These are phyloP conservation scores for Drosophila fulvimacula DNA, from an alignment of 2,888 invertebrate species.

Conservation along the genomic window DNA sequence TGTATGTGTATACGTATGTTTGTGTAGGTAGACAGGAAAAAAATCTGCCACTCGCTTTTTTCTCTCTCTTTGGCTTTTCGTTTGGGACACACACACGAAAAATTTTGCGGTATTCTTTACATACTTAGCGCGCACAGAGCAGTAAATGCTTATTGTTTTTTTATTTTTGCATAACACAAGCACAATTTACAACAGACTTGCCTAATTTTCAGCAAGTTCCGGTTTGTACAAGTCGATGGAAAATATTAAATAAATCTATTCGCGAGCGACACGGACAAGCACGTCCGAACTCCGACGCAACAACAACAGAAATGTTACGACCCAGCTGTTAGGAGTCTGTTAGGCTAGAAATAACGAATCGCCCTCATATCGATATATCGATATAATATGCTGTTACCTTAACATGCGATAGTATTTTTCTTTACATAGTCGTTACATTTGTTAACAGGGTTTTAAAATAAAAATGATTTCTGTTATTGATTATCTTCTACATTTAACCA, in stretches of 20 bases:
- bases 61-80: conserved; percentile 38
- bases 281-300: conserved; percentile 59
- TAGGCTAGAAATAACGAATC: background rate
- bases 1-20: conserved; percentile 59
- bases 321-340: conserved; percentile 30
- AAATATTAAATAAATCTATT: conserved; percentile 60
- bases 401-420: background rate
- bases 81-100: conserved; percentile 19
- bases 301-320: conserved; percentile 59
- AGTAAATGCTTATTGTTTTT: conserved; percentile 37
- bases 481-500: too few relatives aligned
- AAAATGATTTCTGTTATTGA: too few relatives aligned
- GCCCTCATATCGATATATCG: background rate
- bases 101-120: conserved; percentile 48
- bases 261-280: conserved; percentile 55
- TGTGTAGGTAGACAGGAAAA: conserved; percentile 78
- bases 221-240: conserved; percentile 68
- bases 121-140: conserved; percentile 58
- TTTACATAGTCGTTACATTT: background rate
- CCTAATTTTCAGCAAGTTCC: conserved; percentile 65
- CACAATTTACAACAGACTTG: conserved; percentile 65
- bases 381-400: background rate
- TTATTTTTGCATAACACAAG: conserved; percentile 45
- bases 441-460: too few relatives aligned
- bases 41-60: conserved; percentile 76